Base-by-base conservation (phyloP, 2,797 vertebrate genomes). In the Pipistrellus pipistrellus region DNA sequence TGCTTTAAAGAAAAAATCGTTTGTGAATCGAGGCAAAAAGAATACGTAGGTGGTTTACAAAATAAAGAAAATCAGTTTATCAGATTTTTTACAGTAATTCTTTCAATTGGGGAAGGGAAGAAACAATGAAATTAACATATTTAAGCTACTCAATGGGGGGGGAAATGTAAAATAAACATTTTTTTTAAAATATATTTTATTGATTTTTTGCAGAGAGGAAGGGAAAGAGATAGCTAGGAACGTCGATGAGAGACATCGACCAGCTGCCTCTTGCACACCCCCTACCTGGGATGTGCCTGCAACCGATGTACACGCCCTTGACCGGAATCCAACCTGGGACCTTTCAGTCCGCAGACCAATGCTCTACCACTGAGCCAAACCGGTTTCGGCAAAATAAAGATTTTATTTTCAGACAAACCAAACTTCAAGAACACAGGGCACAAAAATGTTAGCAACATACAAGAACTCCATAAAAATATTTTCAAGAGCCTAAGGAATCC, bases 81-180 rank as follows among this genome's bases (percentile, higher is more conserved):
- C 46, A 8, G 30, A 38, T 86, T 85, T 80, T 90, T 86, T 14
- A 82, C 23, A 68, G 8, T 76, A 71, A 91, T 10, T 83, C 21
- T 72, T 48, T 85, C 38, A 71, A 8, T 3, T 91, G 5, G 2
- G 7, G 21, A 18, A 59, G 25, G 11, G 25, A 59, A 59, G 11
- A 59, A 59, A 88, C 41, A 76, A 83, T 3, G 48, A 27, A 77
- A 62, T 75, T 73, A 93, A 77, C 23, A 77, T 46, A 62, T 44
- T 72, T 95, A 78, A 84, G 6, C 27, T 59, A 90, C 27, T 46
- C 66, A 75, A 94, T n/a, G 66, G 55, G 1, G 88, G 51, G 83
- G 85, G 92, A n/a, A n/a, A 30, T 32, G 21, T 80, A 17, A 95
- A 53, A 41, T 15, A 32, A 62, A 38, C 8, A 68, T 62, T 88